These are phyloP conservation scores for Lycaena phlaeas DNA, from an alignment of 2,888 invertebrate species.

Conservation along the genomic window DNA sequence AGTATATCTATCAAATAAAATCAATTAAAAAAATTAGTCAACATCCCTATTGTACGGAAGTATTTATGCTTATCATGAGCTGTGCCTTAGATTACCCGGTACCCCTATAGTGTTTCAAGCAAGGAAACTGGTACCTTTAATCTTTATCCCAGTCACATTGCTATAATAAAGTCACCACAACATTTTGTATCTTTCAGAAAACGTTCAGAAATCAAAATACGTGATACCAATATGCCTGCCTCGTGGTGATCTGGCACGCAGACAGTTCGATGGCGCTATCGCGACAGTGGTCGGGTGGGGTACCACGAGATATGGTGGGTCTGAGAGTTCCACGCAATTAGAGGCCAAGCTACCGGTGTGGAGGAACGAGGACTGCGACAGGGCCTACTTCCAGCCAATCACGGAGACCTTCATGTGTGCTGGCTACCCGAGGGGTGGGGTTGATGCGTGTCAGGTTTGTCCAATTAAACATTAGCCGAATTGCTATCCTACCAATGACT, in stretches of 20 bases:
- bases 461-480: too few relatives aligned
- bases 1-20: too few relatives aligned
- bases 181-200: conserved; percentile 50
- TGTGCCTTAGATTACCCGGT: too few relatives aligned
- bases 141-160: too few relatives aligned
- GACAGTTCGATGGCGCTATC: conserved; percentile 79
- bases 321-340: conserved; percentile 88
- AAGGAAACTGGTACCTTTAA: too few relatives aligned
- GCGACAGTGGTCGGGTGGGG: conserved; percentile 96
- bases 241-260: conserved; percentile 60
- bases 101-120: too few relatives aligned
- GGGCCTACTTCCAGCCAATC: conserved; percentile 93
- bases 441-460: conserved; percentile 92
- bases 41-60: too few relatives aligned
- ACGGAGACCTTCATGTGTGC: conserved; percentile 92
- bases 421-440: conserved; percentile 90
- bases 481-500: too few relatives aligned
- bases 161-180: too few relatives aligned
- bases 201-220: conserved; percentile 86
- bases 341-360: conserved; percentile 90
- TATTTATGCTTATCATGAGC: too few relatives aligned
- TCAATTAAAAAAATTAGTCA: too few relatives aligned
- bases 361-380: conserved; percentile 91
- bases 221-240: conserved; percentile 92
- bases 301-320: conserved; percentile 89